phyloP scores from a whole-genome alignment of 2,113 vertebrate species.

The Engystomops pustulosus region DNA sequence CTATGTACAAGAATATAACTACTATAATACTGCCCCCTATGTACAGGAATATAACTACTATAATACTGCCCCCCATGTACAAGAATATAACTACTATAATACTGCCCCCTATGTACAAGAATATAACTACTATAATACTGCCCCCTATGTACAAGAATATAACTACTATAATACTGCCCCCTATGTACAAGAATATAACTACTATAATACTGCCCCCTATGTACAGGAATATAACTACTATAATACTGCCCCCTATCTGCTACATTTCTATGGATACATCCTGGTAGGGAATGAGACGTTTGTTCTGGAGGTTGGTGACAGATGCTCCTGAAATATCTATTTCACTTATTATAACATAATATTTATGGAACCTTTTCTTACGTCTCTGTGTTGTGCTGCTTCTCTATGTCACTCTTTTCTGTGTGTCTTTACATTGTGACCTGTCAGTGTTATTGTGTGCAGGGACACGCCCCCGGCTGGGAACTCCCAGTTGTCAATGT shows the following conservation, averaged over 20 bases:
- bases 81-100: constrained; percentile 6
- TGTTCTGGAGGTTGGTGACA: too few relatives aligned
- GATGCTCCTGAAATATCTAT: too few relatives aligned
- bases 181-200: neutral
- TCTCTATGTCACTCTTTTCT: too few relatives aligned
- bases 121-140: constrained; percentile 3
- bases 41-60: neutral
- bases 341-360: too few relatives aligned
- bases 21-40: neutral
- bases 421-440: too few relatives aligned
- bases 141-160: neutral
- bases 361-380: too few relatives aligned
- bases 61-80: neutral
- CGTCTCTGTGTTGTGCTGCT: too few relatives aligned
- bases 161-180: neutral
- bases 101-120: neutral
- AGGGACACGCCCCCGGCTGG: too few relatives aligned
- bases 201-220: neutral
- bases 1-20: neutral
- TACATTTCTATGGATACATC: too few relatives aligned
- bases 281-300: too few relatives aligned
- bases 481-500: too few relatives aligned
- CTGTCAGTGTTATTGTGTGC: too few relatives aligned
- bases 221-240: neutral
- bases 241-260: neutral